Evolutionary conservation across 2,113 vertebrate species (phyloP), one percentile per base, ranked within the genome.

Genomic region (Neogobius melanostomus): DNA sequence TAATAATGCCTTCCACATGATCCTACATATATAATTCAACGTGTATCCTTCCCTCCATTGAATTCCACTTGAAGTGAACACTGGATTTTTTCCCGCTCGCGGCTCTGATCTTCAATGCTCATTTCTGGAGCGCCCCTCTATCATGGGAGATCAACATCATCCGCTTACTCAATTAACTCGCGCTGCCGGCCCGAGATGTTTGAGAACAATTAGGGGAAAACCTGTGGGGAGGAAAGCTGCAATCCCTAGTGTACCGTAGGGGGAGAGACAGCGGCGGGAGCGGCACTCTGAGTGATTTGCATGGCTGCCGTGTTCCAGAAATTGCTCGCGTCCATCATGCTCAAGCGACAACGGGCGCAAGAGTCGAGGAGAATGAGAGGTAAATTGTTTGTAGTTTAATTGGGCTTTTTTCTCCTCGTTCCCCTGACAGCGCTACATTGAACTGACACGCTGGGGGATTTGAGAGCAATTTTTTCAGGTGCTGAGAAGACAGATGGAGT

Each of bases 241-340:
- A 80, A 82, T 88, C 80, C 70, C 47, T 42, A 68, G 56, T 2
- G 28, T 74, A 74, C 82, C 75, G 47, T 63, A 47, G 84, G 78
- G 88, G 71, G 43, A 74, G 68, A 4, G 28, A 0, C 2, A 2
- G 28, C 78, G 48, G 56, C 64, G 81, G 74, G 74, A 81, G 68
- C 77, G 48, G 61, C 83, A 66, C 64, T 56, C 51, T 68, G 71
- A 83, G 66, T 75, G 80, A 90, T 89, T 88, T 84, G 80, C 82
- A 83, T 85, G 74, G 75, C 78, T 75, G 79, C 81, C 46, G 49
- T 82, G 71, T 83, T 79, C 60, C 52, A 76, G 87, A 88, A 91
- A 88, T 87, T 85, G 82, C 84, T 81, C 42, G 46, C 80, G 82
- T 90, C 89, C 43, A 88, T 91, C 89, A 90, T 87, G 66, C 82